Evolutionary conservation across 2,888 invertebrate genomes (phyloP), one percentile per base, ranked within the genome.

Genomic region (Coleophora deauratella): DNA sequence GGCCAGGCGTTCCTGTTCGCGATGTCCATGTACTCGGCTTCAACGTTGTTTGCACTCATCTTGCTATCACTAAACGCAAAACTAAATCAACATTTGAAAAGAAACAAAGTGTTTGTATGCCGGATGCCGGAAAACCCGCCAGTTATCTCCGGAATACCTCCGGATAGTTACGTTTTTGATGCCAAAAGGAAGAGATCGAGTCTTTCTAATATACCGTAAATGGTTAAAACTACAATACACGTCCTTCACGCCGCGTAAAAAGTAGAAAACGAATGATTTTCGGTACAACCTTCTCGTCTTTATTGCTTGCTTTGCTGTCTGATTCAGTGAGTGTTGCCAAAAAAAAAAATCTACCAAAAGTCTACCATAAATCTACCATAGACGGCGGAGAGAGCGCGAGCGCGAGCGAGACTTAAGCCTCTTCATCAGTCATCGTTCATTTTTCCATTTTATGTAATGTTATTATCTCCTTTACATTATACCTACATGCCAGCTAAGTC

Each of bases 11-110:
- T 88, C 62, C 87, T 90, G 54, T 87, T 86, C 61, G 89, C 89
- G 58, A 94, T 89, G 66, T 91, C 90, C 59, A 86, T 79, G 79
- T 91, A 93, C 79, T 94, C 93, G 40, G 88, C 87, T 80, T 93
- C 93, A 51, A 94, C 58, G 43, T 58, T 69, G 54, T 63, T 72
- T 27, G 54, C 49, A 59, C 44, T 46, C 65, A 64, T 67, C 46
- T 62, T 68, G 42, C 54, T 55, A 43, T 54, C 57, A 51, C 59
- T 60, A 61, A 66, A 61, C 51, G 45, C 49, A 46, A 48, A 51
- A 53, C 53, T 62, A 62, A 21, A 21, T 21, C 21, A 21, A 50
- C 67, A 67, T 70, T 59, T 61, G 64, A 59, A 53, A 51, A 54
- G 55, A 55, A 65, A 53, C 57, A 57, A n/a, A n/a, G 45, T 45